A percentile compares a stretch with the other conserved stretches of the same genome.
phyloP scores from a whole-genome alignment of 2,113 vertebrate species.

The Pao palembangensis region DNA sequence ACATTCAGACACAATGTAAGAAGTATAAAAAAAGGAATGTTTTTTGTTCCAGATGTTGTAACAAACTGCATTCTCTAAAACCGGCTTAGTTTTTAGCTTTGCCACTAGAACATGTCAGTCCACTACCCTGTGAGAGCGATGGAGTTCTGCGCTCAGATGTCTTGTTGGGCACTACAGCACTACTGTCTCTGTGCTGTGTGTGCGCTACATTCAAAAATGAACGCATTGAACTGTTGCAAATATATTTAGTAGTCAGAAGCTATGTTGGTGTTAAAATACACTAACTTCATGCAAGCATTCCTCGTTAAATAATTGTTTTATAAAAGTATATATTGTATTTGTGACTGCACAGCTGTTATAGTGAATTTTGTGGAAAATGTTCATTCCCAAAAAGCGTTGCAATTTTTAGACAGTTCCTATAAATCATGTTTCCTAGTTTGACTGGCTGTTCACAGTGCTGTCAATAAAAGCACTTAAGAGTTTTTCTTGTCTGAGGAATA shows the following conservation, averaged over 20 bases:
- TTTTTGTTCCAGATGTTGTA: background rate
- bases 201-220: too few species aligned
- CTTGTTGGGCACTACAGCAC: background rate
- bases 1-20: background rate
- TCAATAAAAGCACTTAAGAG: constrained; percentile 10
- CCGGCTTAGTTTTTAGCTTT: background rate
- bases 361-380: too few species aligned
- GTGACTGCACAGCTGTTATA: background rate
- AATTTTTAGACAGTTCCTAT: too few species aligned
- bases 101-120: background rate
- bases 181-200: too few species aligned
- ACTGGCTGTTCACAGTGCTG: background rate
- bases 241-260: too few species aligned
- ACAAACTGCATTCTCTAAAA: background rate
- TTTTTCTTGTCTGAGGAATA: background rate
- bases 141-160: background rate
- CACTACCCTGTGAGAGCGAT: too few species aligned
- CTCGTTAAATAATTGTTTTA: too few species aligned
- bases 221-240: too few species aligned
- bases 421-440: background rate
- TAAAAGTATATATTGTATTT: too few species aligned
- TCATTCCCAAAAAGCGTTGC: background rate
- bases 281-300: too few species aligned
- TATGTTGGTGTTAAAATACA: too few species aligned
- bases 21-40: background rate